phyloP scores from a whole-genome alignment of 2,797 vertebrate genomes.

The Adrianichthys oophorus region DNA sequence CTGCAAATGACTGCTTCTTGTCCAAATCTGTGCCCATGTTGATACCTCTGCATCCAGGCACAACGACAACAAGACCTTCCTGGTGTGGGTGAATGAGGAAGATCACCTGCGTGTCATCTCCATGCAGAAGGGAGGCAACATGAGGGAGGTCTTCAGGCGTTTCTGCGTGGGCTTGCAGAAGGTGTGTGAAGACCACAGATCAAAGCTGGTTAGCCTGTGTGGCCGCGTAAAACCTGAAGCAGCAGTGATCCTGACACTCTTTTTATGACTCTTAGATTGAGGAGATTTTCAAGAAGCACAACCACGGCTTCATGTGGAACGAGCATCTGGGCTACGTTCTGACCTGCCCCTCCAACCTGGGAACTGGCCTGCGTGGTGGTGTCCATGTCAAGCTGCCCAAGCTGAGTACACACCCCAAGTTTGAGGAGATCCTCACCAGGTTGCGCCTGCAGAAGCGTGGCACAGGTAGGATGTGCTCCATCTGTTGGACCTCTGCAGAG shows the following conservation, averaged over 20 bases:
- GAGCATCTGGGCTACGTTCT: conserved; percentile 94
- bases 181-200: conserved; percentile 61
- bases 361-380: conserved; percentile 92
- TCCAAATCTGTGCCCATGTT: background rate
- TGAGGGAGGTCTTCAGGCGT: conserved; percentile 95
- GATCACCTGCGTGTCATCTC: conserved; percentile 98
- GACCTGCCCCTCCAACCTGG: conserved; percentile 97
- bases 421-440: conserved; percentile 90
- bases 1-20: too few relatives aligned
- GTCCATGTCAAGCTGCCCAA: conserved; percentile 95
- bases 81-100: conserved; percentile 98
- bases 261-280: conserved; percentile 81
- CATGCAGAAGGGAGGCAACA: conserved; percentile 97
- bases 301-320: conserved; percentile 95
- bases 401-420: conserved; percentile 91
- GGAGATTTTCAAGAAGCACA: conserved; percentile 90
- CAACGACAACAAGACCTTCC: conserved; percentile 95
- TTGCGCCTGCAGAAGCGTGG: conserved; percentile 96
- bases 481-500: background rate
- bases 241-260: conserved; percentile 4
- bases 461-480: conserved; percentile 81
- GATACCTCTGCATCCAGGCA: conserved; percentile 78
- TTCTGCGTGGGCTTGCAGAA: conserved; percentile 92
- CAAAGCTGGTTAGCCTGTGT: background rate
- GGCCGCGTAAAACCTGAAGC: background rate